Base-by-base conservation (phyloP, 2,888 invertebrate species). In the Tachystola acroxantha region DNA sequence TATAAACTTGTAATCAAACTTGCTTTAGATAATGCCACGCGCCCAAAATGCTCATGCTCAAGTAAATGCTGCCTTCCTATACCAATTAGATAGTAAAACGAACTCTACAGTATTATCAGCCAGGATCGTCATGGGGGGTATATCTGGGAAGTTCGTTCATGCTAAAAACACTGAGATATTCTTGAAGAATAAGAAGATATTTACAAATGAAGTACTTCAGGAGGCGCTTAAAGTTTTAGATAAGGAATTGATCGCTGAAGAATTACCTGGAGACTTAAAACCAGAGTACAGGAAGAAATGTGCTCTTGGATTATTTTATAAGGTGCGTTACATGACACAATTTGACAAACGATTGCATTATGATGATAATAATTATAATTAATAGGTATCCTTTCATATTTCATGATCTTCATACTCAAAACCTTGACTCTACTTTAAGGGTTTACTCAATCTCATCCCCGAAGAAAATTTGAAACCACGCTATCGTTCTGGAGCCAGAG, bases 1-100 rank as follows among this genome's bases (percentile, higher is more conserved):
- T n/a, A n/a, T n/a, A n/a, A n/a, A n/a, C n/a, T n/a, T n/a, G n/a
- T n/a, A n/a, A n/a, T n/a, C n/a, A n/a, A n/a, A n/a, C n/a, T n/a
- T n/a, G n/a, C n/a, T n/a, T n/a, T 24, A 94, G 93, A 89, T 94
- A 37, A 92, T 92, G 89, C 90, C 92, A 1, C 79, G 93, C 37
- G 88, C 91, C 1, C 92, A 93, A 75, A 93, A 93, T 55, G 90
- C 93, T 0, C 93, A 93, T 50, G 94, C 94, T 0, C 89, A 91
- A 55, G 91, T 95, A 0, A 94, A 94, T 53, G 92, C 92, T 10
- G 94, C 90, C 2, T 94, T 94, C 59, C 71, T 91, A 0, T 88
- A 93, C 40, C 87, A 90, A 57, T 64, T 93, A 30, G 65, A 87
- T 39, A 3, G n/a, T n/a, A n/a, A n/a, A n/a, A n/a, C n/a, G n/a